phyloP scores from a whole-genome alignment of 1,140 invertebrate species.

The Drosophila kohkoa region DNA sequence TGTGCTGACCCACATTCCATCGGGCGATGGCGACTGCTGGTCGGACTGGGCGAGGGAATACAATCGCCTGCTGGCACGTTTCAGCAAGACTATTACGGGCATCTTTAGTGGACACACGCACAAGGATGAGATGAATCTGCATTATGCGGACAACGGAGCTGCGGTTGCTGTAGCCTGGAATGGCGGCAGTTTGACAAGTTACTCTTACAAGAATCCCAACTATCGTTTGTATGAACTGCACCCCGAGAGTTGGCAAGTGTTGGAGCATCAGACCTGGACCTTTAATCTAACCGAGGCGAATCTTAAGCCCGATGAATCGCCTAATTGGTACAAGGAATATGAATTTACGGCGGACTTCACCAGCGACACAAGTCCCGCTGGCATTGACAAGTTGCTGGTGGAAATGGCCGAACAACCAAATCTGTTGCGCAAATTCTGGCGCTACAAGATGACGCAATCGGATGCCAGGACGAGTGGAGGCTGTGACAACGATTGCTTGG shows the following conservation, averaged over 20 bases:
- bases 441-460: conserved; percentile 80
- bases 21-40: conserved; percentile 89
- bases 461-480: conserved; percentile 83
- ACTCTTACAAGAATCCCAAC: conserved; percentile 90
- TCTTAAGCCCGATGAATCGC: conserved; percentile 85
- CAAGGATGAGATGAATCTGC: conserved; percentile 90
- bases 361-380: conserved; percentile 82
- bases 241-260: conserved; percentile 87
- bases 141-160: conserved; percentile 86
- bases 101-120: conserved; percentile 94
- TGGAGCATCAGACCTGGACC: conserved; percentile 90
- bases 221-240: conserved; percentile 91
- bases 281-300: conserved; percentile 93
- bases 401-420: conserved; percentile 84
- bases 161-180: conserved; percentile 89
- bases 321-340: conserved; percentile 89
- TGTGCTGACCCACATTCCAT: conserved; percentile 92
- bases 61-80: conserved; percentile 86
- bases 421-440: conserved; percentile 68
- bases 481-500: conserved; percentile 85
- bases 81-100: conserved; percentile 87
- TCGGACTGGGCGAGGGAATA: conserved; percentile 88
- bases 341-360: conserved; percentile 86
- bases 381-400: conserved; percentile 85
- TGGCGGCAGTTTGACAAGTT: conserved; percentile 90